A percentile compares a stretch with the other conserved stretches of the same genome.
Evolutionary conservation across 2,888 invertebrate genomes (phyloP).

Genomic region (Torymus aiolomorphi): DNA sequence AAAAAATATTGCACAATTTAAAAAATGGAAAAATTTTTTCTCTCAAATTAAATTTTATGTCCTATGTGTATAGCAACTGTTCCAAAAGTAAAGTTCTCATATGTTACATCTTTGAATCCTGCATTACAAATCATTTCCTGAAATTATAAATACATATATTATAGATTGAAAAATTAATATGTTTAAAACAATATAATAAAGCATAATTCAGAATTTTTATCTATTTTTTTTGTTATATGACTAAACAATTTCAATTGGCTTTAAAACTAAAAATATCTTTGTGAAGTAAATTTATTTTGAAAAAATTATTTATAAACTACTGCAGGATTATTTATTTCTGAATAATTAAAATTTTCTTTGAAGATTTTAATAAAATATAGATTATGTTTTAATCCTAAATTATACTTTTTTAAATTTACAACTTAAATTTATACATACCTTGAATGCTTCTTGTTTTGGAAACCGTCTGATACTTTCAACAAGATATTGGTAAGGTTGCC

Average conservation of each 20-base stretch:
- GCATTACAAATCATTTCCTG: constrained; percentile 91
- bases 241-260: too few relatives aligned
- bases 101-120: constrained; percentile 91
- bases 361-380: too few relatives aligned
- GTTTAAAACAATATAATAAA: too few relatives aligned
- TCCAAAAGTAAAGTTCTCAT: constrained; percentile 94
- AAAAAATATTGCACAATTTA: neutral
- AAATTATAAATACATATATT: constrained; percentile 77
- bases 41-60: constrained; percentile 84
- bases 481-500: constrained; percentile 97
- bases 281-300: too few relatives aligned
- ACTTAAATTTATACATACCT: constrained; percentile 62
- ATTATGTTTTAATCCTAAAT: neutral
- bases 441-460: constrained; percentile 86
- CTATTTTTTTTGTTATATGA: too few relatives aligned
- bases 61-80: constrained; percentile 97
- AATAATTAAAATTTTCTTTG: too few relatives aligned
- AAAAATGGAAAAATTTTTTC: neutral
- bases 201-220: too few relatives aligned
- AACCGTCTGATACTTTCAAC: constrained; percentile 98
- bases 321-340: too few relatives aligned
- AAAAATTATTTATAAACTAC: too few relatives aligned
- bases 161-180: too few relatives aligned
- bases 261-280: too few relatives aligned
- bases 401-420: constrained; percentile 23